Percentiles rank a stretch among this genome's conserved stretches.
Evolutionary conservation across 2,797 vertebrate species (phyloP).

Genomic region (Chelmon rostratus): DNA sequence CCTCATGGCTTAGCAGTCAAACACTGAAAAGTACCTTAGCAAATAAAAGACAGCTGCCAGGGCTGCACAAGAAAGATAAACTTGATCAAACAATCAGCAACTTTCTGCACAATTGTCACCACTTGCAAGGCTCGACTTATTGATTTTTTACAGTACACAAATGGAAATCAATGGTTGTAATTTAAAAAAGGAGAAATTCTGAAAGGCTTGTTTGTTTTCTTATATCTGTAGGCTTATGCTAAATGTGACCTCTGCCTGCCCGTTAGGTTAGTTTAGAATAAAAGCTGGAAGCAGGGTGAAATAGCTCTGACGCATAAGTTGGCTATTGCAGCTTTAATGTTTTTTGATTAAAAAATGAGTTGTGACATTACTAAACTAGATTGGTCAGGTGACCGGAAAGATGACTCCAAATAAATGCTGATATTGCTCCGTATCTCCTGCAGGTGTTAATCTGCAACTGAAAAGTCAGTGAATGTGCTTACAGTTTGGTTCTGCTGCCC

Average conservation of each 20-base stretch:
- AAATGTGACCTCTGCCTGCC: not conserved
- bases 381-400: not conserved
- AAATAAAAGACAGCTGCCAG: conserved; percentile 42
- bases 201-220: not conserved
- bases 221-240: not conserved
- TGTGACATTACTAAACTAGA: not conserved
- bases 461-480: too few relatives aligned
- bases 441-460: not conserved
- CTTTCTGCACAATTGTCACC: not conserved
- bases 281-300: not conserved
- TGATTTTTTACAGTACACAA: not conserved
- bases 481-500: not conserved
- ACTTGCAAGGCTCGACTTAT: not conserved
- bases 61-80: conserved; percentile 24
- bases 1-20: conserved; percentile 52
- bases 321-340: not conserved
- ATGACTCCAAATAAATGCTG: too few relatives aligned
- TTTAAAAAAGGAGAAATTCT: not conserved
- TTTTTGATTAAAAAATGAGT: too few relatives aligned
- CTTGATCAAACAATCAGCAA: conserved; percentile 9
- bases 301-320: not conserved
- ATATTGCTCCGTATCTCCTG: not conserved
- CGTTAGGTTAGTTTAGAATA: not conserved
- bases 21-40: conserved; percentile 51
- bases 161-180: not conserved